Conservation (phyloP, 2,888 invertebrate species). For the Encarsia formosa region DNA sequence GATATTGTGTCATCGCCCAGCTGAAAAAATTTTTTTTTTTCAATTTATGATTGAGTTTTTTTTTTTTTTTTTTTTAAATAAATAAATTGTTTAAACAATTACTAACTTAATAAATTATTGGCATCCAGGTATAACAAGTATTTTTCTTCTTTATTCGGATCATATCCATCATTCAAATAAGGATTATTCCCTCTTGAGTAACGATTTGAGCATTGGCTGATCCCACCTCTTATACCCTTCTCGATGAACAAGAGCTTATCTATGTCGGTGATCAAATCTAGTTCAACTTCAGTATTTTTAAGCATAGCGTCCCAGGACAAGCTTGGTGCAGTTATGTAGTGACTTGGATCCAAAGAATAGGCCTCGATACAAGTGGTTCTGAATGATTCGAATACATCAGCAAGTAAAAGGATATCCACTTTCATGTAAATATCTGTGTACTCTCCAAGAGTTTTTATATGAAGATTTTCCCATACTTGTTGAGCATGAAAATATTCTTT, state of each 20-base stretch:
- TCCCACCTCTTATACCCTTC: conserved; percentile 32
- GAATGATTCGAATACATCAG: conserved; percentile 26
- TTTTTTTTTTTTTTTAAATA: too few species aligned
- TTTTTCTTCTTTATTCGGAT: conserved; percentile 1
- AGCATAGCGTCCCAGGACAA: too few species aligned
- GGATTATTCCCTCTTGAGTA: conserved; percentile 30
- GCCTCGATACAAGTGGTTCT: conserved; percentile 9
- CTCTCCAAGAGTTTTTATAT: not conserved
- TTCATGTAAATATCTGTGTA: not conserved
- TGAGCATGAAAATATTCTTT: not conserved
- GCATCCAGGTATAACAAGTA: not conserved
- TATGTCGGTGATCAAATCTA: too few species aligned
- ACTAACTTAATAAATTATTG: too few species aligned
- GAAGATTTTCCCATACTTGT: not conserved
- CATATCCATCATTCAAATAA: conserved; percentile 21
- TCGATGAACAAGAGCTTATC: too few species aligned
- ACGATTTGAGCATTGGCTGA: conserved; percentile 26
- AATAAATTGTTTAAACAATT: too few species aligned
- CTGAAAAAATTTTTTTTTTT: too few species aligned
- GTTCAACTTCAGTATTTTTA: too few species aligned
- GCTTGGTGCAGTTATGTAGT: too few species aligned
- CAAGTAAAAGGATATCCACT: not conserved
- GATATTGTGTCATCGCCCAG: too few species aligned
- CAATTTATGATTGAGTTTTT: too few species aligned
- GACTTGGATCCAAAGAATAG: conserved; percentile 15